These are phyloP conservation scores for Hylia prasina DNA, from an alignment of 2,113 vertebrate genomes.

Conservation along the genomic window DNA sequence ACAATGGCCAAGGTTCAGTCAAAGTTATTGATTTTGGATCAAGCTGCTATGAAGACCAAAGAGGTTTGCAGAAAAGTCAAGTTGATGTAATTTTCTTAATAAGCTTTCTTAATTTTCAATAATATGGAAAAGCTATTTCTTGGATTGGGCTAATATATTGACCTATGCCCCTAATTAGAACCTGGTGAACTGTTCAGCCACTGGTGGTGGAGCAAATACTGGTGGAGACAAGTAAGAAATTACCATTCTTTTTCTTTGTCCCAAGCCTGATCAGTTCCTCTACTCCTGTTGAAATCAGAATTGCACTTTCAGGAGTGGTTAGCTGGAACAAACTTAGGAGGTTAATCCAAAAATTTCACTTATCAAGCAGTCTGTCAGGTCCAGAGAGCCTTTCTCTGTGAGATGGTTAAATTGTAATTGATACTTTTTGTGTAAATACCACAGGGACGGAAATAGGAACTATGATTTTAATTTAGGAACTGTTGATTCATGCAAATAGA, in stretches of 20 bases:
- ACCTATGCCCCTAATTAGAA: neutral
- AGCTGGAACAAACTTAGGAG: neutral
- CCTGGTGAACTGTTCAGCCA: neutral
- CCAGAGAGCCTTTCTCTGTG: neutral
- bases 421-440: neutral
- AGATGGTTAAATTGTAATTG: neutral
- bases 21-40: constrained; percentile 97
- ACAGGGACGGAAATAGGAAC: neutral
- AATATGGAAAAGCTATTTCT: neutral
- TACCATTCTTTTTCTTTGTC: neutral
- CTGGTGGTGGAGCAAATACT: neutral
- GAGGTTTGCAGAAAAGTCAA: constrained; percentile 76
- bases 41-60: constrained; percentile 92
- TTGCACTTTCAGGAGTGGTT: neutral
- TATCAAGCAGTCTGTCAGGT: neutral
- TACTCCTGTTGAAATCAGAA: neutral
- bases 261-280: neutral
- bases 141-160: neutral
- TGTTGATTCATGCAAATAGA: neutral
- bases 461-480: neutral
- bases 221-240: neutral
- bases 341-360: neutral
- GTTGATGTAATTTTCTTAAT: constrained; percentile 63
- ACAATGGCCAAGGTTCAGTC: constrained; percentile 86
- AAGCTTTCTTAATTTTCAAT: constrained; percentile 28